phyloP scores from a whole-genome alignment of 2,113 vertebrate species.

The Oxyura jamaicensis region DNA sequence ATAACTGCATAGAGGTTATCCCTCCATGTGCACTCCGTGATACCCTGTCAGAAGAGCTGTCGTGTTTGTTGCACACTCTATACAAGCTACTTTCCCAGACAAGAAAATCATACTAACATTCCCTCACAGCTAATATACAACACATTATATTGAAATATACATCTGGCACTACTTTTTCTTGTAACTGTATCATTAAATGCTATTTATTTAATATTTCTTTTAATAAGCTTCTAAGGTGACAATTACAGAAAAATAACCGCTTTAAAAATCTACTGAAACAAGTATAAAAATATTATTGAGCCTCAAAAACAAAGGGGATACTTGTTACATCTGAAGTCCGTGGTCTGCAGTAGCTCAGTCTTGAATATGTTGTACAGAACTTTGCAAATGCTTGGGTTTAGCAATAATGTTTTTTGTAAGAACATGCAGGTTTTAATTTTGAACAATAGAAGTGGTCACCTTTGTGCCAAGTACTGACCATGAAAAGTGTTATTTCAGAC shows the following conservation, averaged over 20 bases:
- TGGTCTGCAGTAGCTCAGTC: background rate
- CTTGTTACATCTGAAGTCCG: background rate
- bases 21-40: background rate
- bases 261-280: background rate
- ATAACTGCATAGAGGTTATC: background rate
- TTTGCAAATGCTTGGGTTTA: background rate
- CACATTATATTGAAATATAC: background rate
- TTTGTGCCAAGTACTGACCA: background rate
- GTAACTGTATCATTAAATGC: background rate
- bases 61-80: background rate
- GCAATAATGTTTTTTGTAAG: background rate
- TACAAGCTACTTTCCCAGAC: background rate
- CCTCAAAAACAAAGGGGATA: background rate
- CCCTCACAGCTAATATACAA: background rate
- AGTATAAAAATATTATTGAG: background rate
- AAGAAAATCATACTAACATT: background rate
- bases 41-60: background rate
- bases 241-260: background rate
- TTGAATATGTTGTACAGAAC: background rate
- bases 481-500: background rate
- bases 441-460: background rate
- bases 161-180: background rate
- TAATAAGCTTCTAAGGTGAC: background rate
- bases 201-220: background rate
- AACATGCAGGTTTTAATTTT: background rate